Conservation (phyloP, 2,113 vertebrate genomes). For the Fukomys damarensis region DNA sequence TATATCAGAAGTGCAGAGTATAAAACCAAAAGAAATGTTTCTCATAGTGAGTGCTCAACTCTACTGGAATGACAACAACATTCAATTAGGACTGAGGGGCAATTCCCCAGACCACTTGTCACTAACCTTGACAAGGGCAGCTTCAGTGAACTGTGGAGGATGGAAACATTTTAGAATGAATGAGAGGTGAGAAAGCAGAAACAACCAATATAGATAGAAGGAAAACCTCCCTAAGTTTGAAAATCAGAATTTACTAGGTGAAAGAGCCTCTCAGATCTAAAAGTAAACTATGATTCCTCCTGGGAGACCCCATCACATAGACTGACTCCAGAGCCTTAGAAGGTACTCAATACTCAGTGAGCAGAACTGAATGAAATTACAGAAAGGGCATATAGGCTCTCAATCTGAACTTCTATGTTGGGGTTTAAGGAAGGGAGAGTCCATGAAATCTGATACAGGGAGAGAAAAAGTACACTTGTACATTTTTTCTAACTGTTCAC, state of each 20-base stretch:
- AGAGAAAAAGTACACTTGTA: neutral
- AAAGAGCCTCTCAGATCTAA: neutral
- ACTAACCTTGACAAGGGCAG: neutral
- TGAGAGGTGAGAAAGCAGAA: neutral
- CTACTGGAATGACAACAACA: neutral
- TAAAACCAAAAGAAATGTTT: neutral
- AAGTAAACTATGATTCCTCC: neutral
- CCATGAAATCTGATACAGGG: neutral
- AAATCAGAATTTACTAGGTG: slow-evolving; percentile 1
- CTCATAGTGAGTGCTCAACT: neutral
- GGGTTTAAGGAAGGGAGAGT: neutral
- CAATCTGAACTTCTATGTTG: neutral
- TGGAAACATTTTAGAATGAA: slow-evolving; percentile 10
- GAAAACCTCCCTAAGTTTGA: neutral
- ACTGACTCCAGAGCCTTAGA: neutral
- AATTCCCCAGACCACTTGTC: neutral
- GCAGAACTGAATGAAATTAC: neutral
- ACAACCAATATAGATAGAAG: neutral
- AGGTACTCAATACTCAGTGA: neutral
- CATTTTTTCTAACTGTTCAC: neutral
- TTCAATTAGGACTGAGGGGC: neutral
- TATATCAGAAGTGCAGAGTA: neutral
- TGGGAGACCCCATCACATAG: neutral
- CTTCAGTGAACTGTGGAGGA: neutral
- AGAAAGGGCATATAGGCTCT: neutral